Conservation (phyloP, 2,797 vertebrate species). For the Hydrocynus forskahlii region DNA sequence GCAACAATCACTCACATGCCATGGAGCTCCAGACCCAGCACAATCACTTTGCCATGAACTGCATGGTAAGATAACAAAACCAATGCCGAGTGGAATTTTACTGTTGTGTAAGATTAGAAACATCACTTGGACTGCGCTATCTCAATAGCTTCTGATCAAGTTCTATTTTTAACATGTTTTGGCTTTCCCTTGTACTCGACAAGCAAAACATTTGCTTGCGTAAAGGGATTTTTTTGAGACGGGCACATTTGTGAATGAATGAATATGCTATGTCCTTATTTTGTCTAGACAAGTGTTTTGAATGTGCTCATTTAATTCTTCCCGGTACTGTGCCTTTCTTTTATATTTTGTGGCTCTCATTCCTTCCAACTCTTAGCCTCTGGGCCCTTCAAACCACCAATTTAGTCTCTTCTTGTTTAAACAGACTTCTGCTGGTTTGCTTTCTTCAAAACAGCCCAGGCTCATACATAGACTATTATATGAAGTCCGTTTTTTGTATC, state of each 20-base stretch:
- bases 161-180: background rate
- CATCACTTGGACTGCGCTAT: background rate
- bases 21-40: constrained; percentile 98
- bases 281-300: constrained; percentile 4
- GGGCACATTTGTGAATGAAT: background rate
- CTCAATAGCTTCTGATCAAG: background rate
- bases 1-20: constrained; percentile 94
- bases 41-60: constrained; percentile 99
- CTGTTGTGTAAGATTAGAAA: background rate
- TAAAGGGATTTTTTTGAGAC: background rate
- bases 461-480: no score
- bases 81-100: background rate
- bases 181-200: background rate
- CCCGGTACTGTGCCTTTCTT: background rate
- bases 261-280: background rate
- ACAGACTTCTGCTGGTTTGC: background rate
- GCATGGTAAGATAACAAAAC: constrained; percentile 87
- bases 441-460: background rate
- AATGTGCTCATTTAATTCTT: background rate
- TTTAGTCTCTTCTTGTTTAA: background rate
- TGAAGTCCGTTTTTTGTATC: no score
- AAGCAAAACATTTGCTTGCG: background rate
- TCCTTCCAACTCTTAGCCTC: background rate
- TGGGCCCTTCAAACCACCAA: background rate
- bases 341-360: background rate